These are phyloP conservation scores for Furcifer pardalis DNA, from an alignment of 2,797 vertebrate genomes.

Conservation along the genomic window DNA sequence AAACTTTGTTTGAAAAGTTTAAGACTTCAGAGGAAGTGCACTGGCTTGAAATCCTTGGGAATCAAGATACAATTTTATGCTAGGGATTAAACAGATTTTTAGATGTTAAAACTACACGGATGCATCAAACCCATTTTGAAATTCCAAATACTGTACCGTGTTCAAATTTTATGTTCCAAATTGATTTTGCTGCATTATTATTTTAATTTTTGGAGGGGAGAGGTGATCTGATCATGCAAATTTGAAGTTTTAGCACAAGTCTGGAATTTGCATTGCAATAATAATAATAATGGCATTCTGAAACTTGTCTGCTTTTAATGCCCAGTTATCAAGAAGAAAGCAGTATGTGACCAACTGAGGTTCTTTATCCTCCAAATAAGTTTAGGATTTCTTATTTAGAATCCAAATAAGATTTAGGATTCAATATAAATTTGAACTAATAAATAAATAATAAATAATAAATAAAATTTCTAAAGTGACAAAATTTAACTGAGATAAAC, in stretches of 20 bases:
- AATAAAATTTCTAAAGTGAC: neutral
- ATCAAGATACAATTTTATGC: neutral
- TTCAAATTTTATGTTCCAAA: neutral
- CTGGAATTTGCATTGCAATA: neutral
- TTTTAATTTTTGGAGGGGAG: neutral
- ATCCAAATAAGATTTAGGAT: no score
- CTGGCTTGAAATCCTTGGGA: neutral
- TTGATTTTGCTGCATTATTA: neutral
- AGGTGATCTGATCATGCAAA: neutral
- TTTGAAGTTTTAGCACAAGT: neutral
- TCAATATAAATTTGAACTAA: no score
- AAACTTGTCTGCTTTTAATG: neutral
- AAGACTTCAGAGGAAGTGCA: no score
- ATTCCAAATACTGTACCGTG: neutral
- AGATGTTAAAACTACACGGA: neutral
- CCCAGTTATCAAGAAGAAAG: neutral
- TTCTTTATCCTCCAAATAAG: neutral
- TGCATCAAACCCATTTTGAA: neutral
- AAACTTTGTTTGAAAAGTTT: no score
- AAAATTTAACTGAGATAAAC: neutral
- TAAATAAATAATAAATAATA: no score
- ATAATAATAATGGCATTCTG: no score
- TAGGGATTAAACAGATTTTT: neutral
- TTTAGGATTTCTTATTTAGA: no score
- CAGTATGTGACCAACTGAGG: neutral